Evolutionary conservation across 37 sponge, comb jelly and placozoan species (phyloP), one percentile per base, ranked within the genome.

Genomic region (Cladorhizidae sp.): DNA sequence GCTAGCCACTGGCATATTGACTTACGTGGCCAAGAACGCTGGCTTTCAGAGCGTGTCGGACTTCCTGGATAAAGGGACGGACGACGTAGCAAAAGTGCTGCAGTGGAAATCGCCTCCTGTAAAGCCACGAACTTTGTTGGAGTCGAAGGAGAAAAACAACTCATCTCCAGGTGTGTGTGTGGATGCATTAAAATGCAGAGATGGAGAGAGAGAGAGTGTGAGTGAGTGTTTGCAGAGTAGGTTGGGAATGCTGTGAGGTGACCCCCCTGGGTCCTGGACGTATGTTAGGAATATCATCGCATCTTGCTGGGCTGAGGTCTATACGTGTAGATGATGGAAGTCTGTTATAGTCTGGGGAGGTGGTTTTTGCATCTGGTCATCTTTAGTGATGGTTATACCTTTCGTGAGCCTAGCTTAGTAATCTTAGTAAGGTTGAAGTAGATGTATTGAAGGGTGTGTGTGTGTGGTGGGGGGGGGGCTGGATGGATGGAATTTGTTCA

Each of bases 1-100:
- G 63, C 73, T 86, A 18, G 91, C 87, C 32, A 91, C 91, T 52
- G 91, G 91, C 0, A 86, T 91, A 23, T 64, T 91, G 61, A 82
- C 87, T 25, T 87, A 86, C 22, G 72, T 86, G n/a, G 91, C 70
- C 23, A 91, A 86, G 83, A 79, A 57, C 25, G 76, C 91, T 25
- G 91, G 91, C 0, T 91, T 77, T 55, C 58, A 33, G 28, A 83
- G 59, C 33, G 91, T 91, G 29, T 86, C 75, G 21, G 91, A 91
- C 32, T 91, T 80, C 69, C 74, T 91, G 33, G 63, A 75, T 45
- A 82, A 86, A 15, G 81, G 86, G 3, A 82, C 72, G 8, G 83
- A 78, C 26, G 87, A 82, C 17, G 73, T 90, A 41, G 83, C 83
- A 14, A 72, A 81, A 52, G 78, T 77, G 9, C 75, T 82, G 7